phyloP scores from a whole-genome alignment of 2,888 invertebrate species.

The Merodon equestris region DNA sequence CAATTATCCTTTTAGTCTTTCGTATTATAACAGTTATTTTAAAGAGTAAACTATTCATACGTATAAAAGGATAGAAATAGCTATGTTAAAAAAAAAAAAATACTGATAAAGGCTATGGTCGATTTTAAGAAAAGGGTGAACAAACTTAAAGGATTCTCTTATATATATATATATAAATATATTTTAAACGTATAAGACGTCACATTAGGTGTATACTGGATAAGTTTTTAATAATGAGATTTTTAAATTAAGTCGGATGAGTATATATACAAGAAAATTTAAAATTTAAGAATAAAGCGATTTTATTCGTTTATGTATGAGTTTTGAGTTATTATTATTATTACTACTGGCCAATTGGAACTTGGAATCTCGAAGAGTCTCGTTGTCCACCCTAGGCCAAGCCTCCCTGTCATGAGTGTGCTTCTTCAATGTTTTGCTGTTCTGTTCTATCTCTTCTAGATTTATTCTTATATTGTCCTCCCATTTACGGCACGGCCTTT shows the following conservation, averaged over 20 bases:
- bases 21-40: constrained; percentile 27
- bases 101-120: constrained; percentile 28
- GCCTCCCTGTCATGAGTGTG: too few species aligned
- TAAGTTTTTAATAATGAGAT: constrained; percentile 39
- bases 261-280: constrained; percentile 9
- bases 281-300: constrained; percentile 27
- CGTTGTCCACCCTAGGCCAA: too few species aligned
- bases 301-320: constrained; percentile 15
- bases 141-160: not conserved
- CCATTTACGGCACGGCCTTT: too few species aligned
- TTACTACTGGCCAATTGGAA: too few species aligned
- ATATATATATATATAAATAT: too few species aligned
- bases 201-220: constrained; percentile 9
- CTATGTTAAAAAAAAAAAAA: not conserved
- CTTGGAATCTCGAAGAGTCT: too few species aligned
- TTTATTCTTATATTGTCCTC: too few species aligned
- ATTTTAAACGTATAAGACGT: constrained; percentile 14
- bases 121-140: not conserved
- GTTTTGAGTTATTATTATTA: not conserved
- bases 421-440: too few species aligned
- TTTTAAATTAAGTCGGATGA: constrained; percentile 33
- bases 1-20: constrained; percentile 3
- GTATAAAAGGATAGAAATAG: not conserved
- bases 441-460: too few species aligned
- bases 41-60: not conserved